These are phyloP conservation scores for Aleiodes leptofemur DNA, from an alignment of 2,888 invertebrate genomes.

Conservation along the genomic window DNA sequence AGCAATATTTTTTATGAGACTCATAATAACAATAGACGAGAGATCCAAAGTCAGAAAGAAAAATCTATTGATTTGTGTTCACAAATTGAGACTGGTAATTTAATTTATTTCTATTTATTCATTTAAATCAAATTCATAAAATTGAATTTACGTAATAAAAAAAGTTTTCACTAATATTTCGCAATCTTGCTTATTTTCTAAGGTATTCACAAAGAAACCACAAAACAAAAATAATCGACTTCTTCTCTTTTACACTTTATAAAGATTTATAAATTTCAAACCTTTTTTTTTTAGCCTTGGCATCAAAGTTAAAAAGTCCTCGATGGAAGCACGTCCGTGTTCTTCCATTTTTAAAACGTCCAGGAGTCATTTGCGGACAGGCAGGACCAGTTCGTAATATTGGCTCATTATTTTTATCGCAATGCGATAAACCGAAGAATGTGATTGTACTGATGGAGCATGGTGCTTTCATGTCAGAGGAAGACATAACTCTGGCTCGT, in stretches of 20 bases:
- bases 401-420: slow-evolving; percentile 69
- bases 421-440: slow-evolving; percentile 68
- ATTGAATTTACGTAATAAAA: too few relatives aligned
- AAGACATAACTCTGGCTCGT: slow-evolving; percentile 69
- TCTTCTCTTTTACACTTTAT: background rate
- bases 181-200: too few relatives aligned
- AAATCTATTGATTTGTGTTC: slow-evolving; percentile 64
- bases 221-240: background rate
- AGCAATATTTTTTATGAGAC: slow-evolving; percentile 56
- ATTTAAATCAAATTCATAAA: too few relatives aligned
- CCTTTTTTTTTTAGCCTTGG: slow-evolving; percentile 60
- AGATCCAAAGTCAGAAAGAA: slow-evolving; percentile 28
- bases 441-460: slow-evolving; percentile 70
- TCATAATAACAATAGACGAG: slow-evolving; percentile 19
- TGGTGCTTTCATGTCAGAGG: slow-evolving; percentile 69
- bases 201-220: background rate
- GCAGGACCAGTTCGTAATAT: slow-evolving; percentile 69
- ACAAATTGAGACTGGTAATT: slow-evolving; percentile 65
- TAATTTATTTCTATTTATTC: slow-evolving; percentile 13
- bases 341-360: slow-evolving; percentile 60
- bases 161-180: too few relatives aligned
- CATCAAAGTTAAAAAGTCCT: slow-evolving; percentile 61
- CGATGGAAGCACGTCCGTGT: slow-evolving; percentile 72
- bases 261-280: background rate
- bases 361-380: slow-evolving; percentile 71